Conservation (phyloP, 2,888 invertebrate species). For the Drosophila yooni region DNA sequence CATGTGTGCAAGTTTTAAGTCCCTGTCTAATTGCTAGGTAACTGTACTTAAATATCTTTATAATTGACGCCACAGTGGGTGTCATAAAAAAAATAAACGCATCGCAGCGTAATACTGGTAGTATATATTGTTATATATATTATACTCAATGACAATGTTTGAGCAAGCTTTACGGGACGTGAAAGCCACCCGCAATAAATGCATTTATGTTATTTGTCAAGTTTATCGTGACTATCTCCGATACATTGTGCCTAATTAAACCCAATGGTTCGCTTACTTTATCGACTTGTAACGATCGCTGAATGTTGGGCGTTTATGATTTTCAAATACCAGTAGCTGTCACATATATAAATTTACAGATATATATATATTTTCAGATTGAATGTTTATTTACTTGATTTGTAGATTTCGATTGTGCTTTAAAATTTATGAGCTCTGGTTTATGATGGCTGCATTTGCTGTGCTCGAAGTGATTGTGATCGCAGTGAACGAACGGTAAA, state of each 20-base stretch:
- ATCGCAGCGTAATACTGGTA: constrained; percentile 72
- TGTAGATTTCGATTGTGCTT: constrained; percentile 60
- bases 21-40: constrained; percentile 76
- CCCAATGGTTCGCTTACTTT: constrained; percentile 45
- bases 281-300: constrained; percentile 73
- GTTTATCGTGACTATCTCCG: constrained; percentile 60
- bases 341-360: constrained; percentile 31
- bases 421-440: constrained; percentile 51
- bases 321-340: constrained; percentile 74
- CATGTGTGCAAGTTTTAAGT: constrained; percentile 41
- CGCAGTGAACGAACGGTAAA: constrained; percentile 68
- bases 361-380: constrained; percentile 50
- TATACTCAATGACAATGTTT: constrained; percentile 45
- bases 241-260: constrained; percentile 66
- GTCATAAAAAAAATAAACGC: constrained; percentile 62
- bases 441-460: constrained; percentile 22
- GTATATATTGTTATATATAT: constrained; percentile 33
- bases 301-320: constrained; percentile 60
- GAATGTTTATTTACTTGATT: constrained; percentile 63
- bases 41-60: constrained; percentile 82
- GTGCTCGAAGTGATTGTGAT: constrained; percentile 51
- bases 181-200: constrained; percentile 80
- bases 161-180: constrained; percentile 42
- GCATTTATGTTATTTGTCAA: constrained; percentile 79
- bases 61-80: constrained; percentile 77